Evolutionary conservation across 2,888 invertebrate genomes (phyloP), one percentile per base, ranked within the genome.

Genomic region (Cerastis rubricosa): DNA sequence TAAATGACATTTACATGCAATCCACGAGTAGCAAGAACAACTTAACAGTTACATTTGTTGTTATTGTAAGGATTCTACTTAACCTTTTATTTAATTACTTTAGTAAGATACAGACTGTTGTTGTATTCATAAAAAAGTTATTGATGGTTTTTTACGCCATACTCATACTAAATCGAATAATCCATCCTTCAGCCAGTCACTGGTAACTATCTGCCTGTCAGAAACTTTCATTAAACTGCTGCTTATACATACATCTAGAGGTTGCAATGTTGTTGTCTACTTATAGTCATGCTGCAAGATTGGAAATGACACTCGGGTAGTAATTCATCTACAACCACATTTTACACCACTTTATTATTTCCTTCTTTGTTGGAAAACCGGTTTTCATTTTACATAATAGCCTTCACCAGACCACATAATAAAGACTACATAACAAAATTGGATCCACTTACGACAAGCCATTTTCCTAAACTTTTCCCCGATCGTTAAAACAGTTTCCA

Each of bases 401-500:
- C 59, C 64, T 83, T 51, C 40, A 45, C 17, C 61, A 57, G 35
- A 2, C 81, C 57, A 84, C 69, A 66, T 67, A 66, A 63, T 54
- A 49, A 49, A 71, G 40, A 70, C 69, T 59, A 83, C 54, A 68
- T 49, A 81, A 85, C 66, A 66, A 71, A 84, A 84, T 85, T 74
- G 74, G n/a, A 61, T 71, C 47, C 61, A 84, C 65, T 81, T 77
- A 85, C 47, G 43, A 71, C 64, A 43, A 71, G 65, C 71, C 72
- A 75, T 85, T 86, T 85, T 80, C 87, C 45, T 71, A 75, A 85
- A 83, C 71, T 87, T 87, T 86, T 87, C 69, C 74, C 76, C 47
- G 74, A 74, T 77, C 83, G 67, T 79, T 87, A 73, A 59, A 87
- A 85, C 75, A 77, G 85, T 87, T 75, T 77, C 78, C 76, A 83